Evolutionary conservation across 1,140 invertebrate species (phyloP).

Genomic region (Sarcophaga bullata): DNA sequence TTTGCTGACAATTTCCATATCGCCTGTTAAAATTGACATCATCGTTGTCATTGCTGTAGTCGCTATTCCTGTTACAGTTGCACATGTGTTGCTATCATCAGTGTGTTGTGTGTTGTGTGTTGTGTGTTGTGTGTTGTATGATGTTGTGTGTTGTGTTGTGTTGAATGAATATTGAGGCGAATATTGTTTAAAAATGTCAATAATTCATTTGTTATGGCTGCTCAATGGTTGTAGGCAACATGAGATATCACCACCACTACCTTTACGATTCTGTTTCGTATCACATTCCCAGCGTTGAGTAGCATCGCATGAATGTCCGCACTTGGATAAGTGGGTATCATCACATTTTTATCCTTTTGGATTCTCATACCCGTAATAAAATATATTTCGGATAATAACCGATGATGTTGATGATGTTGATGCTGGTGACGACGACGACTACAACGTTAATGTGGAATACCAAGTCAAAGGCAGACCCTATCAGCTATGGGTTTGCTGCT

Average conservation of each 20-base stretch:
- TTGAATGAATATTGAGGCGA: constrained; percentile 56
- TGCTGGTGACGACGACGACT: background rate
- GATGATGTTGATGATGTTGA: background rate
- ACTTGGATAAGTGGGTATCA: background rate
- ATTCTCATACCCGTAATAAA: background rate
- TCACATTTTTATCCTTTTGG: background rate
- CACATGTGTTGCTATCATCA: background rate
- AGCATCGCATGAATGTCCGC: background rate
- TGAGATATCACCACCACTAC: constrained; percentile 42
- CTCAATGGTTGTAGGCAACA: constrained; percentile 50
- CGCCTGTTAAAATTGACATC: constrained; percentile 35
- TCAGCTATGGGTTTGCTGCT: background rate
- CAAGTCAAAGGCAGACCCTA: too few species aligned
- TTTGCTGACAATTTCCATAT: constrained; percentile 64
- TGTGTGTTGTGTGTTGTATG: background rate
- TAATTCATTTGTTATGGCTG: constrained; percentile 66
- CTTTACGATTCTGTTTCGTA: constrained; percentile 1
- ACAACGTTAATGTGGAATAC: background rate
- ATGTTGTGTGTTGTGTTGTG: background rate
- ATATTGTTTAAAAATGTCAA: constrained; percentile 66
- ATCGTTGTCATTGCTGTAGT: background rate
- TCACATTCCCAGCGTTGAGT: background rate
- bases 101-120: background rate
- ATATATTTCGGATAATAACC: background rate
- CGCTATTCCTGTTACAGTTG: background rate